These are phyloP conservation scores for Cygnus atratus DNA, from an alignment of 2,113 vertebrate species.

Conservation along the genomic window DNA sequence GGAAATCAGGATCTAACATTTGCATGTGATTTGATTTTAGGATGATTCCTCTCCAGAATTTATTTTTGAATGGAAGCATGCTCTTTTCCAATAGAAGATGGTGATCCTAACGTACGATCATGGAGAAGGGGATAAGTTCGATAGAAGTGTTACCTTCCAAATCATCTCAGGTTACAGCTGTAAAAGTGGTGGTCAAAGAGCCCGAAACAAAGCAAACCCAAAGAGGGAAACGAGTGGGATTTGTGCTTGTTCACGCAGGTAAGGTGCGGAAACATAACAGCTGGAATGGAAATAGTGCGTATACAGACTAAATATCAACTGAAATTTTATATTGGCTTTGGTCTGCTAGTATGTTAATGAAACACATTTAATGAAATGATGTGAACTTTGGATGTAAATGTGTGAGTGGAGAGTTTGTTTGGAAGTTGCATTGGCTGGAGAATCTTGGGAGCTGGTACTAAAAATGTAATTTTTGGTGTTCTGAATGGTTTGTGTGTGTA, in stretches of 20 bases:
- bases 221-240: constrained; percentile 84
- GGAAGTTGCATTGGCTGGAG: not conserved
- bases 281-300: not conserved
- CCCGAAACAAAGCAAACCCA: constrained; percentile 73
- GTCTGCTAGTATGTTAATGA: not conserved
- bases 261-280: constrained; percentile 15
- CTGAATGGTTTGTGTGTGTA: not conserved
- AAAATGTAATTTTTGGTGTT: not conserved
- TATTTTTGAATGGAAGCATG: constrained; percentile 71
- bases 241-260: constrained; percentile 99
- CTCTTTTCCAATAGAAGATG: constrained; percentile 76
- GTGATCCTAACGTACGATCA: constrained; percentile 73
- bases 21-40: constrained; percentile 65
- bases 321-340: not conserved
- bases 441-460: not conserved
- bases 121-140: constrained; percentile 82
- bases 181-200: constrained; percentile 75
- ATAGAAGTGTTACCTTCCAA: constrained; percentile 79
- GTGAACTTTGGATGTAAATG: not conserved
- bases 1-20: not conserved
- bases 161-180: constrained; percentile 77
- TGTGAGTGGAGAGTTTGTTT: not conserved
- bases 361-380: not conserved
- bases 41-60: constrained; percentile 55
- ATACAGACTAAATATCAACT: not conserved